Percentiles rank a stretch among this genome's conserved stretches.
phyloP scores from a whole-genome alignment of 2,113 vertebrate species.

The Nycticryphes semicollaris region DNA sequence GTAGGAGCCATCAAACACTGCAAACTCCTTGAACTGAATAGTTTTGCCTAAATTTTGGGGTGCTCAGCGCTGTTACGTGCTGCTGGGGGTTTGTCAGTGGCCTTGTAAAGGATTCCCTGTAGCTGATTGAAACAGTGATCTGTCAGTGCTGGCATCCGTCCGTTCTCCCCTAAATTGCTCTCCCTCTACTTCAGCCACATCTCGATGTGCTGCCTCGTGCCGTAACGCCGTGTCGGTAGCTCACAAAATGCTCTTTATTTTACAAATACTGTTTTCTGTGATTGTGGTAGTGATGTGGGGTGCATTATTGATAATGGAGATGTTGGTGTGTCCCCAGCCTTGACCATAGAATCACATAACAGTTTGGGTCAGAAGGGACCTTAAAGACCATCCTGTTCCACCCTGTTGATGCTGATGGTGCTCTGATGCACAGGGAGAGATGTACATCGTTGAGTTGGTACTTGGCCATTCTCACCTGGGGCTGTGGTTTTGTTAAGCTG shows the following conservation, averaged over 20 bases:
- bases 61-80: neutral
- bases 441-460: accelerated
- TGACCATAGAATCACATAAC: too few species aligned
- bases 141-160: neutral
- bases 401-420: neutral
- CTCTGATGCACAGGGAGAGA: accelerated
- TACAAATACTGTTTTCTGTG: accelerated
- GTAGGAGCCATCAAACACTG: neutral
- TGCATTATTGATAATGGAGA: accelerated
- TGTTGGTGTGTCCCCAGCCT: too few species aligned
- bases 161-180: neutral
- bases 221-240: neutral
- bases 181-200: accelerated
- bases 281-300: too few species aligned
- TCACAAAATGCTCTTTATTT: too few species aligned
- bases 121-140: neutral
- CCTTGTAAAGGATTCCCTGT: neutral
- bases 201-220: neutral
- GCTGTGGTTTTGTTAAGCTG: too few species aligned
- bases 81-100: neutral
- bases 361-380: too few species aligned
- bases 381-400: too few species aligned
- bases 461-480: too few species aligned
- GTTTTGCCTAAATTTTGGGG: neutral
- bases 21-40: neutral